Percentiles rank a stretch among this genome's conserved stretches.
phyloP scores from a whole-genome alignment of 2,113 vertebrate species.

The Empidonax alnorum region DNA sequence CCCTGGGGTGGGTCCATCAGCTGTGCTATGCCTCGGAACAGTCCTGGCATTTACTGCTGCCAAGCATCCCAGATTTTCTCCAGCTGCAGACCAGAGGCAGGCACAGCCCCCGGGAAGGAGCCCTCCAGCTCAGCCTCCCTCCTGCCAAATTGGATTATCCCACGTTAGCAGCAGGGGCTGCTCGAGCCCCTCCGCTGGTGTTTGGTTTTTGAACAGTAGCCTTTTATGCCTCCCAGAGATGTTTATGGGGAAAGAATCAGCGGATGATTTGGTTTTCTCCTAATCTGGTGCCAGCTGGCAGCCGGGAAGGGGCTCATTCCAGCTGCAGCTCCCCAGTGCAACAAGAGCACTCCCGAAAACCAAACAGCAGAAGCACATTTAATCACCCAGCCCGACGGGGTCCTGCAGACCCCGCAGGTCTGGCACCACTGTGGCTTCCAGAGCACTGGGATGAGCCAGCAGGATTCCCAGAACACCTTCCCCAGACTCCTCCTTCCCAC shows the following conservation, averaged over 20 bases:
- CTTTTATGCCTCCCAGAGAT: neutral
- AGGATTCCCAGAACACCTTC: neutral
- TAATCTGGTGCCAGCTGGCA: constrained; percentile 23
- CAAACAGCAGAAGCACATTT: neutral
- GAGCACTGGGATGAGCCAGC: neutral
- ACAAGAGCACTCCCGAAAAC: neutral
- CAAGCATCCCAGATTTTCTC: neutral
- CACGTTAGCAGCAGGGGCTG: neutral
- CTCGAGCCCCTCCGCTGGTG: rapidly evolving
- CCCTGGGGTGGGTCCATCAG: neutral
- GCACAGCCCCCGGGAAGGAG: neutral
- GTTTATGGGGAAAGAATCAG: neutral
- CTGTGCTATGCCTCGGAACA: rapidly evolving
- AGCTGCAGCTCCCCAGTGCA: neutral
- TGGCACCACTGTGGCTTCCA: neutral
- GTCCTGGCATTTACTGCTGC: neutral
- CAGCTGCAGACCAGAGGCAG: neutral
- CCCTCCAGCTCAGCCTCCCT: neutral
- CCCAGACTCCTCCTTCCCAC: neutral
- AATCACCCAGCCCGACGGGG: rapidly evolving
- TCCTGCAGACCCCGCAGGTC: neutral
- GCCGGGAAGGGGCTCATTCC: neutral
- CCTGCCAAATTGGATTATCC: neutral
- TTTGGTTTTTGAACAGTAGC: neutral
- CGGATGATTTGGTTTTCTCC: constrained; percentile 12